These are phyloP conservation scores for Phrynosoma blainvillii DNA, from an alignment of 2,113 vertebrate genomes.

Conservation along the genomic window DNA sequence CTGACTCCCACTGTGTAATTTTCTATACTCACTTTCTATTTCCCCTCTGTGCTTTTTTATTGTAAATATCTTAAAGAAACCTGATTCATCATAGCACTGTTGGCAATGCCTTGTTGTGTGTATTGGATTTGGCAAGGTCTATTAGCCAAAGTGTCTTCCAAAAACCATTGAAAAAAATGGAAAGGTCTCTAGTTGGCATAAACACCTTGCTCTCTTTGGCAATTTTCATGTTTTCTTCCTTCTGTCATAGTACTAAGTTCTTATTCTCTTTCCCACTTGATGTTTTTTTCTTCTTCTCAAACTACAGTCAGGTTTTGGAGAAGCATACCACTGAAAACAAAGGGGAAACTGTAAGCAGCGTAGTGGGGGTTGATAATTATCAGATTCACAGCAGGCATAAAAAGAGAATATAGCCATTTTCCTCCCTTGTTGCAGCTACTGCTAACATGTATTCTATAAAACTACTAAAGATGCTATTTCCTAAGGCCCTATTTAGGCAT, in stretches of 20 bases:
- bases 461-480: background rate
- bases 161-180: background rate
- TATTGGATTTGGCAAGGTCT: background rate
- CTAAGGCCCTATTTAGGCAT: background rate
- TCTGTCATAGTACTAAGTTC: background rate
- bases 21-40: background rate
- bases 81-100: conserved; percentile 4
- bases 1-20: background rate
- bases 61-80: conserved; percentile 14
- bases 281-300: conserved; percentile 24
- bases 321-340: background rate
- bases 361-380: background rate
- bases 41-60: conserved; percentile 11
- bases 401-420: background rate
- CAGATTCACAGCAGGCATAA: background rate
- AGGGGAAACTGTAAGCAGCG: background rate
- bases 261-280: background rate
- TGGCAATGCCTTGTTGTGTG: conserved; percentile 11
- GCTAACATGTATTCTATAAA: background rate
- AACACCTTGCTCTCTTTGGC: background rate
- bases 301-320: background rate
- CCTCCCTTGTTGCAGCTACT: background rate
- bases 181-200: background rate
- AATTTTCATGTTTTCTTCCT: conserved; percentile 9
- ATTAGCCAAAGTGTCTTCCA: conserved; percentile 7